phyloP scores from a whole-genome alignment of 2,113 vertebrate genomes.

The Nannospalax galili region DNA sequence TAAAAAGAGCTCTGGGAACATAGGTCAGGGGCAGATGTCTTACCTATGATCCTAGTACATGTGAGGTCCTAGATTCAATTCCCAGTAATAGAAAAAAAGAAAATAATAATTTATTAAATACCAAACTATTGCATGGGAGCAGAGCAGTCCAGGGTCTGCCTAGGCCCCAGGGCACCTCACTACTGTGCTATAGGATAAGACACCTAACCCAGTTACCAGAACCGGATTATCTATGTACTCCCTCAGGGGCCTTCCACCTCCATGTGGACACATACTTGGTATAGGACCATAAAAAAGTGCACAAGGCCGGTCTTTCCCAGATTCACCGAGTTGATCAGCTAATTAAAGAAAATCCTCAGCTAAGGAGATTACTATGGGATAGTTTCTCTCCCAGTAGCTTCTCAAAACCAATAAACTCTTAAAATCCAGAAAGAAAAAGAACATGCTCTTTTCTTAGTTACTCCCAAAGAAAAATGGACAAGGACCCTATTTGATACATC shows the following conservation, averaged over 20 bases:
- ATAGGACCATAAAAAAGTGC: not conserved
- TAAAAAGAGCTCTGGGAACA: not conserved
- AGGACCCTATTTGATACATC: not conserved
- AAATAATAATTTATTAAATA: not conserved
- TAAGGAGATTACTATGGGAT: not conserved
- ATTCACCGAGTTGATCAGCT: not conserved
- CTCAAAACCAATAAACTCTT: not conserved
- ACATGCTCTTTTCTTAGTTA: not conserved
- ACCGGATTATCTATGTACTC: not conserved
- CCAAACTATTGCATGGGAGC: not conserved
- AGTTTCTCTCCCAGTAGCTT: not conserved
- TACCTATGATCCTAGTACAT: not conserved
- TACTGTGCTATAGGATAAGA: accelerated
- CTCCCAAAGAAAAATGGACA: not conserved
- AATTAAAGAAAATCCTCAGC: not conserved
- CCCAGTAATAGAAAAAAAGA: not conserved
- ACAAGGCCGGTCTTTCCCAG: not conserved
- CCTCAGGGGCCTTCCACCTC: not conserved
- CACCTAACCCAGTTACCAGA: not conserved
- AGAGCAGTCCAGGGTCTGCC: not conserved
- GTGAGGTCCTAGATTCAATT: not conserved
- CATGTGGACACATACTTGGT: not conserved
- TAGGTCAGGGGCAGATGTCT: not conserved
- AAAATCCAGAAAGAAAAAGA: not conserved
- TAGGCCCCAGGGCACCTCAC: not conserved